Evolutionary conservation across 2,113 vertebrate genomes (phyloP).

Genomic region (Amazona guildingii): DNA sequence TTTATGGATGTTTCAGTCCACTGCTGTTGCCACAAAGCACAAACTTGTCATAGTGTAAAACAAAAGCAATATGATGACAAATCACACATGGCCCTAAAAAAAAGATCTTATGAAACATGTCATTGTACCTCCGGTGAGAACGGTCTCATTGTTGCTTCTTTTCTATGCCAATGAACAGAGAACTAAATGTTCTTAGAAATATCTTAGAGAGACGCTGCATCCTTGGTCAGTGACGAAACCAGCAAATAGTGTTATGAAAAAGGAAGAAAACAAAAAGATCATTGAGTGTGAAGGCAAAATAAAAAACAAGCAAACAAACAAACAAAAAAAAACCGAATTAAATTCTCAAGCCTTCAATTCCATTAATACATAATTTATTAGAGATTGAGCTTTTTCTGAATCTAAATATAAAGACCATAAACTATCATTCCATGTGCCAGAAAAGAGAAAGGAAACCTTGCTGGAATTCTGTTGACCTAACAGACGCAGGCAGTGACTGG

Average conservation of each 20-base stretch:
- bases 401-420: neutral
- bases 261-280: neutral
- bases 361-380: neutral
- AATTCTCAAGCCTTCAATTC: neutral
- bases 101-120: neutral
- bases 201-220: rapidly evolving
- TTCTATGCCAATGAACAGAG: neutral
- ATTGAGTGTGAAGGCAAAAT: rapidly evolving
- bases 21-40: neutral
- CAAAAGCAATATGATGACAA: neutral
- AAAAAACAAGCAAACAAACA: neutral
- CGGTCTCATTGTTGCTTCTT: neutral
- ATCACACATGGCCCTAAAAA: neutral
- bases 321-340: neutral
- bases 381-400: neutral
- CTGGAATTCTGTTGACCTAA: neutral
- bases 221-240: neutral
- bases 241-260: neutral
- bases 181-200: neutral
- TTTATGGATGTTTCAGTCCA: neutral
- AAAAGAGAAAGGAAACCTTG: neutral
- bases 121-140: neutral
- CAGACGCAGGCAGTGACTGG: neutral
- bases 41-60: neutral
- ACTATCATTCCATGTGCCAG: neutral